Conservation (phyloP, 2,113 vertebrate species). For the Zootoca vivipara region DNA sequence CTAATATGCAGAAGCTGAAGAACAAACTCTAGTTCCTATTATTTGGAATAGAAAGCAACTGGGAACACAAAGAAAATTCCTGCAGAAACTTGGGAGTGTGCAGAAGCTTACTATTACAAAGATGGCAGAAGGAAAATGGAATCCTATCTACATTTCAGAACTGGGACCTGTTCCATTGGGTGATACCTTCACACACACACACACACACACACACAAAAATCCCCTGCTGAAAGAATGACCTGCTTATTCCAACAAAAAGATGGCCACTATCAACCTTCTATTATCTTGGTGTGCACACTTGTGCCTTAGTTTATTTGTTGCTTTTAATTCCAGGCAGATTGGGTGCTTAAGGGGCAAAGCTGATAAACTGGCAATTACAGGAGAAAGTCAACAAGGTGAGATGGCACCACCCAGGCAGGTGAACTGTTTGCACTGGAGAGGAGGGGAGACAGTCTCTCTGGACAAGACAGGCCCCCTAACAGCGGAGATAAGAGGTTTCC, state of each 20-base stretch:
- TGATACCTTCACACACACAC: background rate
- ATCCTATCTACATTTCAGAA: constrained; percentile 14
- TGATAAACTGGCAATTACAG: constrained; percentile 62
- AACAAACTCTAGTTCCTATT: constrained; percentile 9
- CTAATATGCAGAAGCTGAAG: background rate
- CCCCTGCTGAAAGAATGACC: accelerated
- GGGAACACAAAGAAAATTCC: constrained; percentile 31
- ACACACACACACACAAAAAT: too few species aligned
- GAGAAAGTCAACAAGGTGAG: constrained; percentile 65
- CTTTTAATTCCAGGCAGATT: constrained; percentile 10
- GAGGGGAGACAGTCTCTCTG: constrained; percentile 34
- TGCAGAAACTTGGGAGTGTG: background rate
- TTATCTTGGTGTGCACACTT: accelerated
- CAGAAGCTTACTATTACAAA: background rate
- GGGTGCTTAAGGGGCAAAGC: constrained; percentile 38
- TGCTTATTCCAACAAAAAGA: accelerated
- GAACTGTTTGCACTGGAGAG: constrained; percentile 40
- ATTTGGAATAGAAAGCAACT: constrained; percentile 34
- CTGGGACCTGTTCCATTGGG: background rate
- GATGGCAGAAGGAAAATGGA: background rate
- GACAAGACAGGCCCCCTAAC: constrained; percentile 39
- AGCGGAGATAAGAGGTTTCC: constrained; percentile 49
- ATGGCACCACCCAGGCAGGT: constrained; percentile 35
- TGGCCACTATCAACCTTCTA: background rate
- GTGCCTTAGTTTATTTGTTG: background rate